Evolutionary conservation across 2,888 invertebrate species (phyloP).

Genomic region (Cataglyphis altisquamis): DNA sequence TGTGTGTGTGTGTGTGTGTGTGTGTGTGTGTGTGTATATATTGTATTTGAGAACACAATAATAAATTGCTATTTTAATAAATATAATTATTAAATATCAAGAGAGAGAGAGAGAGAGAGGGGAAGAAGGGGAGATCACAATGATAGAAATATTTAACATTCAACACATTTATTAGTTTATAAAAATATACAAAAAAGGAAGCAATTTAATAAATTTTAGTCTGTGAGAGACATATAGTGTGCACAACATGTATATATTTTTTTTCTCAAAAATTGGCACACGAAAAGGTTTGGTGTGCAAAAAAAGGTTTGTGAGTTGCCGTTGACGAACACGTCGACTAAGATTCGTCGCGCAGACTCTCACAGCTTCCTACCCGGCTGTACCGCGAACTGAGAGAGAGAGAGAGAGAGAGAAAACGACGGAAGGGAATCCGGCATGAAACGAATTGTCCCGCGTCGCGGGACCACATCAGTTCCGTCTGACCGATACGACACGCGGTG

Average conservation of each 20-base stretch:
- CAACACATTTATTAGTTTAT: background rate
- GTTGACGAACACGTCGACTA: background rate
- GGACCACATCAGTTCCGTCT: constrained; percentile 34
- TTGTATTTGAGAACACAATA: background rate
- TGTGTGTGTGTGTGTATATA: no score
- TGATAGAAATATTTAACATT: background rate
- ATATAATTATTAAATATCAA: background rate
- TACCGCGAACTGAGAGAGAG: constrained; percentile 34
- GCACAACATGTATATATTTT: no score
- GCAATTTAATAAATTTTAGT: background rate
- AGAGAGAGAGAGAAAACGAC: constrained; percentile 56
- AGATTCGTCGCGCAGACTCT: background rate
- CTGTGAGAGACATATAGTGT: background rate
- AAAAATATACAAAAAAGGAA: background rate
- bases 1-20: no score
- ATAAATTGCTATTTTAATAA: background rate
- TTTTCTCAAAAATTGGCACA: background rate
- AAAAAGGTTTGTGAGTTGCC: background rate
- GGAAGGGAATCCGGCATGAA: constrained; percentile 62
- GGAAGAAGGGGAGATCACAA: background rate
- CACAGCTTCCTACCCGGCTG: constrained; percentile 56
- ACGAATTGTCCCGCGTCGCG: constrained; percentile 65
- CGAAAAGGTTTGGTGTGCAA: background rate
- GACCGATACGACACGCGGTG: background rate
- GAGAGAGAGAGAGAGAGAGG: background rate